A percentile compares a stretch with the other conserved stretches of the same genome.
These are phyloP conservation scores for Onychomys arenicola DNA, from an alignment of 2,797 vertebrate genomes.

Conservation along the genomic window DNA sequence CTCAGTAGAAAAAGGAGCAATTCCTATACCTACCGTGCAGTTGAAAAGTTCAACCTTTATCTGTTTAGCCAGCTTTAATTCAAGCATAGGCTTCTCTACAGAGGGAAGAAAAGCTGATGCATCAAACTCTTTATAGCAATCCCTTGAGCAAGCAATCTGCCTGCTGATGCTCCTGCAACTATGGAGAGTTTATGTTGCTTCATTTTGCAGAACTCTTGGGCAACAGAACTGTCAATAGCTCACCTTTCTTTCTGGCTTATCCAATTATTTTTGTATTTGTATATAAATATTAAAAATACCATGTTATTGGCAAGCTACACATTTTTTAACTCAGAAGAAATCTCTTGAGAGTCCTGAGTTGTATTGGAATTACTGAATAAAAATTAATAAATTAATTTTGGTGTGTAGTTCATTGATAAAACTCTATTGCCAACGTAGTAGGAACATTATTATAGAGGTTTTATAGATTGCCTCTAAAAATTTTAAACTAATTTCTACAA, in stretches of 20 bases:
- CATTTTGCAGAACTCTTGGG: slow-evolving; percentile 6
- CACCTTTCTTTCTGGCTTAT: slow-evolving; percentile 5
- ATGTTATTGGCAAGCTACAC: slow-evolving; percentile 40
- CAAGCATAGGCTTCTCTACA: slow-evolving; percentile 58
- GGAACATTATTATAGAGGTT: not conserved
- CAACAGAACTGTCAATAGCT: slow-evolving; percentile 50
- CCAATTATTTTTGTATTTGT: slow-evolving; percentile 16
- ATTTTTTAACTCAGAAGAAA: not conserved
- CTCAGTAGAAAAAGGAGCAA: slow-evolving; percentile 64
- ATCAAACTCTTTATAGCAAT: not conserved
- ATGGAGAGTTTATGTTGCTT: not conserved
- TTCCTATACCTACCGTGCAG: slow-evolving; percentile 69
- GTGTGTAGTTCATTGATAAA: slow-evolving; percentile 43
- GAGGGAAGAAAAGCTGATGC: slow-evolving; percentile 56
- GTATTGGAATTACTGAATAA: slow-evolving; percentile 33
- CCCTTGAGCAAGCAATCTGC: slow-evolving; percentile 42
- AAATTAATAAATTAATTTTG: slow-evolving; percentile 73
- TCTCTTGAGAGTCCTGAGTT: not conserved
- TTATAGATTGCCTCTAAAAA: not conserved
- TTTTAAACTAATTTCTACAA: not conserved
- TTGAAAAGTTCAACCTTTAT: slow-evolving; percentile 83
- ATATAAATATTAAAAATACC: slow-evolving; percentile 56
- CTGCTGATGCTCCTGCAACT: not conserved
- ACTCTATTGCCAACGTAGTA: slow-evolving; percentile 43
- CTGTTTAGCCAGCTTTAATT: slow-evolving; percentile 78